Conservation (phyloP, 2,113 vertebrate genomes). For the Scartelaos histophorus region DNA sequence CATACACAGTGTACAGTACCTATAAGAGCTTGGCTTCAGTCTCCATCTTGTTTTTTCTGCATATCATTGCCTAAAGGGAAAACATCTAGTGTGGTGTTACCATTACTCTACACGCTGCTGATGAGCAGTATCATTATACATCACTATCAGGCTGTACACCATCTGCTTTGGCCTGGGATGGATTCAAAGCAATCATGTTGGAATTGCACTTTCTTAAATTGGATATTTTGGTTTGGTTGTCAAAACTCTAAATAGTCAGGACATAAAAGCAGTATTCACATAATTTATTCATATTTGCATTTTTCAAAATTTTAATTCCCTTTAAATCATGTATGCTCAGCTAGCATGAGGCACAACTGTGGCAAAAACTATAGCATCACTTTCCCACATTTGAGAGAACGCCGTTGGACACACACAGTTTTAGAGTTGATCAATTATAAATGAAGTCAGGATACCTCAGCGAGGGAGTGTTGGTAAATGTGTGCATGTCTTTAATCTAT, state of each 20-base stretch:
- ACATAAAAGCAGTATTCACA: no score
- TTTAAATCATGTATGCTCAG: not conserved
- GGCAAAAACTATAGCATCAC: conserved; percentile 40
- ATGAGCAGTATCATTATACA: conserved; percentile 11
- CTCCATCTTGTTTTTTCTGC: conserved; percentile 11
- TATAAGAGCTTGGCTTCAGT: conserved; percentile 13
- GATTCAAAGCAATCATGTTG: conserved; percentile 13
- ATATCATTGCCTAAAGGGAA: conserved; percentile 16
- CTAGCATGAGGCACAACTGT: not conserved
- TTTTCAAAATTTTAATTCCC: not conserved
- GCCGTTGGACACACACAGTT: conserved; percentile 30
- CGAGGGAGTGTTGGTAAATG: conserved; percentile 18
- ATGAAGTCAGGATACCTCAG: conserved; percentile 43
- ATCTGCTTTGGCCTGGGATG: not conserved
- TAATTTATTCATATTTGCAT: no score
- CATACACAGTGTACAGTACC: not conserved
- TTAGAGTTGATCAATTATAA: conserved; percentile 59
- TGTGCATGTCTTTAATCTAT: conserved; percentile 58
- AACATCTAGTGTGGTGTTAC: not conserved
- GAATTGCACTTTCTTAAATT: no score
- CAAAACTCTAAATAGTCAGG: not conserved
- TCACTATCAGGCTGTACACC: conserved; percentile 2
- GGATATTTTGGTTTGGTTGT: not conserved
- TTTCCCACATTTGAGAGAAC: conserved; percentile 33
- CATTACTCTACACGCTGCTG: conserved; percentile 11